These are phyloP conservation scores for Ennomos quercinarius DNA, from an alignment of 2,888 invertebrate species.

Conservation along the genomic window DNA sequence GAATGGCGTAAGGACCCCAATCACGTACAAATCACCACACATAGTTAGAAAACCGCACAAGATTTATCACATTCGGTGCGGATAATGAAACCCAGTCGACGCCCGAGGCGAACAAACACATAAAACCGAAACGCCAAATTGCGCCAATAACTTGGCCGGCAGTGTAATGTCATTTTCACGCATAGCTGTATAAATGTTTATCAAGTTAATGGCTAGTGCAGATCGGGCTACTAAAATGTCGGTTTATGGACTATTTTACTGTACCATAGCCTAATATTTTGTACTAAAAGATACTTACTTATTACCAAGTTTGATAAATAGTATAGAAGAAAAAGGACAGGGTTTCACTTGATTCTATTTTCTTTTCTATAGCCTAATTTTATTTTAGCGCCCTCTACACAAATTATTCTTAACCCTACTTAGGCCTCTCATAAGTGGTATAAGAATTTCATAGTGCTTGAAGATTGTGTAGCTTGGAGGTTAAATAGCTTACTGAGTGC, in stretches of 20 bases:
- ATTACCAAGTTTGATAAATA: neutral
- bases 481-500: neutral
- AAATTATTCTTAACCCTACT: conserved; percentile 1
- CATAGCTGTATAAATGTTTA: conserved; percentile 46
- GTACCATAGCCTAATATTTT: neutral
- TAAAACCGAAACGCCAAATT: conserved; percentile 69
- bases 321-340: too few species aligned
- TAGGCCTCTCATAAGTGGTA: too few species aligned
- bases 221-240: conserved; percentile 47
- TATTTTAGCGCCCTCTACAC: conserved; percentile 24
- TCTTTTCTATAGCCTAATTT: neutral
- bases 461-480: conserved; percentile 8
- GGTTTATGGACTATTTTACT: conserved; percentile 25
- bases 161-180: conserved; percentile 59
- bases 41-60: conserved; percentile 44
- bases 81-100: conserved; percentile 70
- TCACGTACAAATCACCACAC: conserved; percentile 41
- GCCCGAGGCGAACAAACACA: conserved; percentile 65
- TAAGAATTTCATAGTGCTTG: neutral
- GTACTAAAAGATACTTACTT: neutral
- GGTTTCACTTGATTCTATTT: too few species aligned
- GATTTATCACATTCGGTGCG: conserved; percentile 64
- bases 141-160: conserved; percentile 63
- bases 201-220: conserved; percentile 46
- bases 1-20: neutral